Evolutionary conservation across 92 coral and sea anemone species (phyloP), one percentile per base, ranked within the genome.

Genomic region (Porites evermanni): DNA sequence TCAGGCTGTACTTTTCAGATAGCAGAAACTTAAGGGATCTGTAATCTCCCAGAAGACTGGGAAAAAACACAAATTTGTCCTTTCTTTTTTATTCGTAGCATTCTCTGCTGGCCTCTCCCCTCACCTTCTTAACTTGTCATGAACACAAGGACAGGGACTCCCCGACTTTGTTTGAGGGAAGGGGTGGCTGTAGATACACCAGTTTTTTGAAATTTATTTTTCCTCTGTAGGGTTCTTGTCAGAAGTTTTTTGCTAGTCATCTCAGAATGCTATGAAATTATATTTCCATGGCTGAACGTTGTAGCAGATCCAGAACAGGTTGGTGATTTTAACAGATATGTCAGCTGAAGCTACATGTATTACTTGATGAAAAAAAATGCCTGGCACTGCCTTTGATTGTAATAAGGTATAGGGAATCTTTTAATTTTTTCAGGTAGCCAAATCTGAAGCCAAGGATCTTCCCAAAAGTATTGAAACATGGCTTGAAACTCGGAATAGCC

Each of bases 201-300:
- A 38, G 47, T 38, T 38, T 38, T 38, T 38, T 26, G 32, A 14
- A 61, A 16, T 52, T 61, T 58, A 70, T 47, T 18, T 18, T 50
- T 59, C 53, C 1, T 6, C 53, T 77, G 6, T 23, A 94, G 98
- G 93, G 93, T 92, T 38, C 91, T 94, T 53, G 56, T 90, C 61
- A 92, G 86, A 83, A 89, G 86, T 63, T 87, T 84, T 38, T 59
- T 89, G 79, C 53, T 58, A 4, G 77, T 75, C 78, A 61, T 90
- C 44, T 71, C 81, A 12, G 86, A 86, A 38, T 89, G 94, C 58
- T 94, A 92, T 58, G 79, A 88, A 26, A 80, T 74, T 10, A 70
- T 90, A 5, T 86, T 75, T 78, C 86, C 91, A 58, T 89, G 91
- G 93, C 12, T 92, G 66, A 72, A 72, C 29, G 51, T 81, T 52